Evolutionary conservation across 2,888 invertebrate species (phyloP).

Genomic region (Xanthorhoe spadicearia): DNA sequence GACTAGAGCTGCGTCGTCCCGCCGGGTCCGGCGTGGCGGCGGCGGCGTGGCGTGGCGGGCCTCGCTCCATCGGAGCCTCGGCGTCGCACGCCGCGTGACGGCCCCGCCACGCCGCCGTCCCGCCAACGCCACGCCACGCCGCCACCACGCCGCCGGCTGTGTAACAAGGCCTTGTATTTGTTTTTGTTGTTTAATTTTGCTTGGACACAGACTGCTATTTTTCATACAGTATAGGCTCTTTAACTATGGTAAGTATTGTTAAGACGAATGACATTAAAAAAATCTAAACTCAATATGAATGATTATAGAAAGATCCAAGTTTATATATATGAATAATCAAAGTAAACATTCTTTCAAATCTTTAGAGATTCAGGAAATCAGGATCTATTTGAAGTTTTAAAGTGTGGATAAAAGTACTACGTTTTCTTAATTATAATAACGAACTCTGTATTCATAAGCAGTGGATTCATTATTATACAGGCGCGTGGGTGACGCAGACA

Average conservation of each 20-base stretch:
- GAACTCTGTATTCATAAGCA: neutral
- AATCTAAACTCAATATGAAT: too few species aligned
- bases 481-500: slow-evolving; percentile 66
- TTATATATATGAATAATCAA: too few species aligned
- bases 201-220: neutral
- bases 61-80: slow-evolving; percentile 12
- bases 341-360: too few species aligned
- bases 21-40: slow-evolving; percentile 24
- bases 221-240: neutral
- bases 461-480: slow-evolving; percentile 5
- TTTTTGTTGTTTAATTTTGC: slow-evolving; percentile 8
- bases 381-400: too few species aligned
- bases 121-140: slow-evolving; percentile 36
- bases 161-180: slow-evolving; percentile 30
- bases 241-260: neutral
- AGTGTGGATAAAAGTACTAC: too few species aligned
- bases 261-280: too few species aligned
- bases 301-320: too few species aligned
- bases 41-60: slow-evolving; percentile 29
- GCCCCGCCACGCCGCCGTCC: slow-evolving; percentile 33
- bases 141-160: slow-evolving; percentile 36
- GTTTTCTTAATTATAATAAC: too few species aligned
- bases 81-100: slow-evolving; percentile 25
- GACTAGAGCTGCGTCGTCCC: slow-evolving; percentile 34
- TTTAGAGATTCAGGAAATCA: too few species aligned